These are phyloP conservation scores for Heliconius aoede DNA, from an alignment of 2,888 invertebrate genomes.

Conservation along the genomic window DNA sequence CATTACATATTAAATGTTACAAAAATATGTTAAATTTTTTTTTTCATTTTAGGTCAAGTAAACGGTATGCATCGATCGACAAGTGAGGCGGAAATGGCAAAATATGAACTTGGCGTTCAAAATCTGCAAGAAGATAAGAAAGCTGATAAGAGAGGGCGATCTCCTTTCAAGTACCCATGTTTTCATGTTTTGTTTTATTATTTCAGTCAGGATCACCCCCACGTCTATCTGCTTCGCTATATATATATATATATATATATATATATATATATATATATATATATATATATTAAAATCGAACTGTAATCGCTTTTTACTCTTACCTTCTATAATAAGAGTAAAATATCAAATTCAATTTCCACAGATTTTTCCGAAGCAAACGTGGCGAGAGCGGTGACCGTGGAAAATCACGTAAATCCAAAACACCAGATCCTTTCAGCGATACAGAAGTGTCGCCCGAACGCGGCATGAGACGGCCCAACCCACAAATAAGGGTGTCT, in stretches of 20 bases:
- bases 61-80: conserved; percentile 87
- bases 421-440: conserved; percentile 87
- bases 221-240: no score
- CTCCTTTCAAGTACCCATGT: conserved; percentile 91
- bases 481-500: conserved; percentile 81
- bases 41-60: conserved; percentile 61
- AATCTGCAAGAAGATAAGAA: conserved; percentile 83
- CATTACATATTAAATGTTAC: neutral
- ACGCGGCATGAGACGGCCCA: conserved; percentile 64
- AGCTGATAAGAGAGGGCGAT: conserved; percentile 90
- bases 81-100: conserved; percentile 90
- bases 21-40: neutral
- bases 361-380: conserved; percentile 93
- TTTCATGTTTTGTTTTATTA: neutral
- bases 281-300: no score
- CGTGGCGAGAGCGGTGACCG: conserved; percentile 88
- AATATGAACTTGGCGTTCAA: conserved; percentile 84
- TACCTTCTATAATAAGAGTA: neutral
- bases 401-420: conserved; percentile 86
- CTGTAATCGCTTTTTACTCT: no score
- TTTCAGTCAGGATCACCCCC: no score
- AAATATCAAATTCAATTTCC: neutral
- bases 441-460: conserved; percentile 78
- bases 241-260: no score
- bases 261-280: no score